Evolutionary conservation across 2,888 invertebrate species (phyloP).

Genomic region (Pollenia griseotomentosa): DNA sequence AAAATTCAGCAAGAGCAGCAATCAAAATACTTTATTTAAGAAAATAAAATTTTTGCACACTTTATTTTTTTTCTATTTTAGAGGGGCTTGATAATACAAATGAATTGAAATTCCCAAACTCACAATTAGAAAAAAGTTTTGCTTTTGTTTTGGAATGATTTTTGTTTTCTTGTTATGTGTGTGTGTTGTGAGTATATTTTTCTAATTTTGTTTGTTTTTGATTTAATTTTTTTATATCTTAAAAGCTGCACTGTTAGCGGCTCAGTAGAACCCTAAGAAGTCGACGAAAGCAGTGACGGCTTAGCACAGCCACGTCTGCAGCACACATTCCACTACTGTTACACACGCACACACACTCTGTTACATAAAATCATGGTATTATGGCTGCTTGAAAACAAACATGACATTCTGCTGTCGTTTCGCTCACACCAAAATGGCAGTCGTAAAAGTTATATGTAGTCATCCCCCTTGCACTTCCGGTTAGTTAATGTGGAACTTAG

Average conservation of each 20-base stretch:
- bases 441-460: conserved; percentile 44
- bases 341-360: neutral
- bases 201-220: conserved; percentile 18
- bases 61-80: neutral
- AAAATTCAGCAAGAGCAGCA: conserved; percentile 8
- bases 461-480: conserved; percentile 59
- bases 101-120: conserved; percentile 65
- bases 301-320: conserved; percentile 30
- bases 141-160: conserved; percentile 59
- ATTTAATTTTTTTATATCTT: conserved; percentile 11
- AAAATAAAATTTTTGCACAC: conserved; percentile 48
- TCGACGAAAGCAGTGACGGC: conserved; percentile 54
- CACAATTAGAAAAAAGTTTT: conserved; percentile 59
- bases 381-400: conserved; percentile 34
- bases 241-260: conserved; percentile 45
- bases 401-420: conserved; percentile 72
- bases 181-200: conserved; percentile 2
- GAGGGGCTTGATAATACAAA: conserved; percentile 7
- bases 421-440: conserved; percentile 82
- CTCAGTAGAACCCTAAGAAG: conserved; percentile 43
- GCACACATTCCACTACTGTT: conserved; percentile 4
- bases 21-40: neutral
- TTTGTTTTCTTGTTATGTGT: conserved; percentile 1
- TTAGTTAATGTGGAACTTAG: neutral
- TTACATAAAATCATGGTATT: neutral